Conservation (phyloP, 1,140 invertebrate species). For the Prorops nasuta region DNA sequence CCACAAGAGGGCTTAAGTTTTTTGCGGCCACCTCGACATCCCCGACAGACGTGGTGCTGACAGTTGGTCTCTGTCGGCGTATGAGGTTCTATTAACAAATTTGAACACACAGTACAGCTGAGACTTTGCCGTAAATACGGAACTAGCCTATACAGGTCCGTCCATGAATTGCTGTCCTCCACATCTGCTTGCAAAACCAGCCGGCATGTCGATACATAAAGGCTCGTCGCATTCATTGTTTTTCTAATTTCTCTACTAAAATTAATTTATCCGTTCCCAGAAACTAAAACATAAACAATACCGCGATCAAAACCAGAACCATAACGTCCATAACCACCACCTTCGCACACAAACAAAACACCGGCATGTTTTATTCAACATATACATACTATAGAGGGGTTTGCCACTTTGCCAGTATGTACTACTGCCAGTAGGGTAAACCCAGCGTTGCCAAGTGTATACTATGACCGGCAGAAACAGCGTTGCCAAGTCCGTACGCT, state of each 20-base stretch:
- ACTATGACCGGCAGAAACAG: too few relatives aligned
- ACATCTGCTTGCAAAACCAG: conserved; percentile 71
- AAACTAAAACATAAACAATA: background rate
- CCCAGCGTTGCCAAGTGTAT: too few relatives aligned
- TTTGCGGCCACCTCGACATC: conserved; percentile 80
- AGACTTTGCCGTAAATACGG: conserved; percentile 83
- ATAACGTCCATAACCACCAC: conserved; percentile 32
- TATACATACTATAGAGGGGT: too few relatives aligned
- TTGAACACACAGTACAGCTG: conserved; percentile 84
- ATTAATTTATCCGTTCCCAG: background rate
- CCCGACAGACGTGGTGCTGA: conserved; percentile 84
- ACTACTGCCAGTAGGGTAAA: too few relatives aligned
- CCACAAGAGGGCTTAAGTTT: conserved; percentile 79
- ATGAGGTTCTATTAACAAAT: conserved; percentile 78
- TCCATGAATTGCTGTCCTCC: conserved; percentile 71
- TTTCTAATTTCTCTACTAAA: background rate
- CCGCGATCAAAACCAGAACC: conserved; percentile 17
- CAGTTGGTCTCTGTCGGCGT: conserved; percentile 79
- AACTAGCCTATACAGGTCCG: conserved; percentile 78
- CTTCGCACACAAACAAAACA: conserved; percentile 46
- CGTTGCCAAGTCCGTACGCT: too few relatives aligned
- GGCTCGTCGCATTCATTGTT: conserved; percentile 79
- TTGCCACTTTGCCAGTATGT: too few relatives aligned
- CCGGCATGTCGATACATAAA: conserved; percentile 81
- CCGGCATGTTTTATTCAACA: conserved; percentile 42